Conservation (phyloP, 2,888 invertebrate genomes). For the Drosophila quasianomalipes region DNA sequence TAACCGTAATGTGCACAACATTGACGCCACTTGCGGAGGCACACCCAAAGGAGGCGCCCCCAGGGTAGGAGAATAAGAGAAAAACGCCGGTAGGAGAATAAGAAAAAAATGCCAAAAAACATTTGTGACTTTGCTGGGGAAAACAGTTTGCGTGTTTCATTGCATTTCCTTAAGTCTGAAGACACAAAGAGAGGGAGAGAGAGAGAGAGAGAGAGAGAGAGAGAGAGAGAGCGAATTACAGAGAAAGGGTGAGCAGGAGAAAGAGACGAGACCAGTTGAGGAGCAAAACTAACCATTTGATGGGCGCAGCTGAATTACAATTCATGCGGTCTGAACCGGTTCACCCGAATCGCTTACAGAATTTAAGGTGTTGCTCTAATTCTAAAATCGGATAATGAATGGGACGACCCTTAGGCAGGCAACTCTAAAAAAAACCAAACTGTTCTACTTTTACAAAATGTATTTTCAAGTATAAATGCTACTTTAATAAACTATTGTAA, state of each 20-base stretch:
- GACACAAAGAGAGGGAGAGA: background rate
- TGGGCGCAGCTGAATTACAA: constrained; percentile 37
- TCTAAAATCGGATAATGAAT: constrained; percentile 14
- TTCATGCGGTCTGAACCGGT: constrained; percentile 20
- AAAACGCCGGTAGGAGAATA: too few relatives aligned
- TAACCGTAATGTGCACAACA: constrained; percentile 76
- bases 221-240: background rate
- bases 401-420: constrained; percentile 2
- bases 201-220: background rate
- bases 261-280: background rate
- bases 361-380: constrained; percentile 27
- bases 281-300: constrained; percentile 7
- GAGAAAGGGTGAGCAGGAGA: background rate
- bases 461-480: constrained; percentile 11
- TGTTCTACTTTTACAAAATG: constrained; percentile 3
- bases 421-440: background rate
- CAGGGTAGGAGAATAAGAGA: background rate
- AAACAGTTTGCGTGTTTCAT: constrained; percentile 66
- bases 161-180: constrained; percentile 62
- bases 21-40: constrained; percentile 63
- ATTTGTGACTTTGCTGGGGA: constrained; percentile 62
- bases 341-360: constrained; percentile 2
- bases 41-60: constrained; percentile 46
- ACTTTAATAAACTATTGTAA: constrained; percentile 9
- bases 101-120: constrained; percentile 50